A percentile compares a stretch with the other conserved stretches of the same genome.
These are phyloP conservation scores for Noctua janthe DNA, from an alignment of 2,888 invertebrate species.

Conservation along the genomic window DNA sequence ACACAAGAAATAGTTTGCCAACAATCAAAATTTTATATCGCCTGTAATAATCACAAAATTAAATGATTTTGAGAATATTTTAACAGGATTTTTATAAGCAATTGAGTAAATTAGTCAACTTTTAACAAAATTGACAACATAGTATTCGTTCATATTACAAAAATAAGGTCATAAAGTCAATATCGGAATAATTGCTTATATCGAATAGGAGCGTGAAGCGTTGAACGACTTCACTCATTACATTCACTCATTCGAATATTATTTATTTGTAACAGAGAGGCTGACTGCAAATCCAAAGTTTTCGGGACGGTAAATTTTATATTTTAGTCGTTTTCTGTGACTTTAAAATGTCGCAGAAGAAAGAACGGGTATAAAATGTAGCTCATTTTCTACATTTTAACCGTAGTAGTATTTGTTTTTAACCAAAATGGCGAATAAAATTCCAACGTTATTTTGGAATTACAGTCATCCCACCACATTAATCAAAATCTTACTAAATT, in stretches of 20 bases:
- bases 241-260: constrained; percentile 37
- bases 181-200: constrained; percentile 59
- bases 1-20: constrained; percentile 11
- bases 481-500: constrained; percentile 1
- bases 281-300: constrained; percentile 3
- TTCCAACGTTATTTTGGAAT: constrained; percentile 22
- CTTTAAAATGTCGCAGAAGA: not conserved
- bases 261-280: no score
- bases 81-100: constrained; percentile 1
- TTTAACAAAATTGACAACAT: not conserved
- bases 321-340: not conserved
- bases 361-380: constrained; percentile 24
- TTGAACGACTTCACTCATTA: constrained; percentile 40
- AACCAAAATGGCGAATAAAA: constrained; percentile 25
- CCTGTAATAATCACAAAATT: constrained; percentile 1
- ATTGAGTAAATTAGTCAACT: not conserved
- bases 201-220: constrained; percentile 59
- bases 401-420: not conserved
- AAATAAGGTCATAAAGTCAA: constrained; percentile 59
- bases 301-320: constrained; percentile 31
- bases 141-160: constrained; percentile 9
- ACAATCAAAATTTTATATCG: not conserved
- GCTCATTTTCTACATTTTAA: constrained; percentile 47
- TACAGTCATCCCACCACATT: constrained; percentile 10
- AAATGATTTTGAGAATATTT: constrained; percentile 7